A percentile compares a stretch with the other conserved stretches of the same genome.
These are phyloP conservation scores for Fulmarus glacialis DNA, from an alignment of 2,113 vertebrate genomes.

Conservation along the genomic window DNA sequence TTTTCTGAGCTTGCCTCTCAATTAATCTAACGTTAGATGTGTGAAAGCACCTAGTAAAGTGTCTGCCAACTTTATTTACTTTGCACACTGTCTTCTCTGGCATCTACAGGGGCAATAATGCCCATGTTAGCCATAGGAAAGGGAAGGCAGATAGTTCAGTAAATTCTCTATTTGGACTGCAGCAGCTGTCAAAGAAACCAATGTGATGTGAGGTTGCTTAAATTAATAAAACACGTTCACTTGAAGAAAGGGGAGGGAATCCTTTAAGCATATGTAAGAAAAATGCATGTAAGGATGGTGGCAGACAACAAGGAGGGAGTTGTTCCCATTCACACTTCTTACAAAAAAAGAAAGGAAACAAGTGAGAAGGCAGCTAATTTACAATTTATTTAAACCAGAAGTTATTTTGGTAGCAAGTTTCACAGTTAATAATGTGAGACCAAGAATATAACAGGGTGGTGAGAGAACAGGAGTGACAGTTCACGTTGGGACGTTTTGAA, in stretches of 20 bases:
- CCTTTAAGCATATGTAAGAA: background rate
- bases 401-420: background rate
- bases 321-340: background rate
- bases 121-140: accelerated
- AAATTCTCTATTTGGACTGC: background rate
- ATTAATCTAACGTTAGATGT: accelerated
- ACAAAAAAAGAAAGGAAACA: background rate
- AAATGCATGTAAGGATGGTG: background rate
- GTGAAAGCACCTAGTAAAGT: accelerated
- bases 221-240: background rate
- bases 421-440: background rate
- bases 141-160: background rate
- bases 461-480: background rate
- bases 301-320: background rate
- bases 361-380: background rate
- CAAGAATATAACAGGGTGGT: background rate
- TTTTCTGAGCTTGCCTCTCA: background rate
- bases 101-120: accelerated
- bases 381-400: background rate
- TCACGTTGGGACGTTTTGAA: background rate
- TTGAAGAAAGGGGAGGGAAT: background rate
- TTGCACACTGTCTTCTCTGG: accelerated
- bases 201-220: accelerated
- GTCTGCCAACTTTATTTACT: background rate
- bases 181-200: background rate